phyloP scores from a whole-genome alignment of 2,113 vertebrate genomes.

The Phylloscopus trochiloides region DNA sequence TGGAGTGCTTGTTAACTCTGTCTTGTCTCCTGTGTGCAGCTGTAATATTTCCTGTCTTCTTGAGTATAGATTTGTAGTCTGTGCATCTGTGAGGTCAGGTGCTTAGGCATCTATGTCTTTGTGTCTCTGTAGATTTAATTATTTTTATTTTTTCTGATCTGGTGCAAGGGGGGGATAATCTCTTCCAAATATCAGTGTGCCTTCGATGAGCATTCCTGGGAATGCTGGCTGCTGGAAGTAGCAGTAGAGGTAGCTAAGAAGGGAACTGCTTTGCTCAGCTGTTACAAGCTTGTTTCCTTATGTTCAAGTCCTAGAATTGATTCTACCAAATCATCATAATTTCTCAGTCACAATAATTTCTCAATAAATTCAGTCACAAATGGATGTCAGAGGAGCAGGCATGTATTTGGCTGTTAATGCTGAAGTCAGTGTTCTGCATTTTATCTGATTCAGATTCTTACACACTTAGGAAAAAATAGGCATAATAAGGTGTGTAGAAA shows the following conservation, averaged over 20 bases:
- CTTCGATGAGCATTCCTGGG: neutral
- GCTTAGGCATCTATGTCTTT: neutral
- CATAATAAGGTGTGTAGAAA: neutral
- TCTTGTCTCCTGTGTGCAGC: neutral
- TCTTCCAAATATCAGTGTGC: fast-evolving
- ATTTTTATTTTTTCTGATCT: neutral
- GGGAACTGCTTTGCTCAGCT: neutral
- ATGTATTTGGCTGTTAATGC: neutral
- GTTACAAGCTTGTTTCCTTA: neutral
- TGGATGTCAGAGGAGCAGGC: neutral
- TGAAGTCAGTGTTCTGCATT: neutral
- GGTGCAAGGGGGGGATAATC: neutral
- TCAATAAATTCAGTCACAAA: neutral
- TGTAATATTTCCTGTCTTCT: neutral
- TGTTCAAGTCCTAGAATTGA: neutral
- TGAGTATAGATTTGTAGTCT: neutral
- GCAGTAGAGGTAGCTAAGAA: neutral
- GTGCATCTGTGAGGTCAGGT: neutral
- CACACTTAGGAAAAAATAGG: fast-evolving
- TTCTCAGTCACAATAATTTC: neutral
- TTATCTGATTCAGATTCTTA: neutral
- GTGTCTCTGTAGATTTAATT: neutral
- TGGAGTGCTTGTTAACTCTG: neutral
- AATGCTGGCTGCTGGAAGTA: neutral
- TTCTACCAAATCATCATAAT: neutral